Base-by-base conservation (phyloP, 2,888 invertebrate genomes). In the Megalurothrips usitatus region DNA sequence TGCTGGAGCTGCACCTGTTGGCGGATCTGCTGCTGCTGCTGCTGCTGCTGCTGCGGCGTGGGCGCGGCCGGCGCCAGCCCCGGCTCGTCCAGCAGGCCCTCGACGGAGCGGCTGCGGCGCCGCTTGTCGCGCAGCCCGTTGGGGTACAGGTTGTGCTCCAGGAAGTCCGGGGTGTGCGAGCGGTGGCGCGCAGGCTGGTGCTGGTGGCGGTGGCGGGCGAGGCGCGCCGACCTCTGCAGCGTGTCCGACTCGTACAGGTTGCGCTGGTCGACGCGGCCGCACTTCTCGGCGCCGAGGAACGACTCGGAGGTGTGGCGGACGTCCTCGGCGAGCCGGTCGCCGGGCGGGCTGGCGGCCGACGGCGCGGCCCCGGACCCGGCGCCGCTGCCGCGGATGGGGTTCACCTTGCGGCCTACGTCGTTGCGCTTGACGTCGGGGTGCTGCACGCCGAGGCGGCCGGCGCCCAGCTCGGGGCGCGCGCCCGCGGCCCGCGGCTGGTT, bases 171-270 rank as follows among this genome's bases (percentile, higher is more conserved):
- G 11, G 87, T 85, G 78, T 87, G 8, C 85, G 87, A 83, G 84
- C n/a, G n/a, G n/a, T n/a, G n/a, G n/a, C 87, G 68, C 58, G 58
- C 58, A 12, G 17, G 58, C 68, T 58, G 58, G 19, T 58, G 58
- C 19, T 17, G 58, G 58, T 58, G 58, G 2, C 68, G 90, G 23
- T 75, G 68, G 26, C 68, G 68, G 11, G 58, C 58, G 19, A 75
- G 3, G 8, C 68, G 68, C 68, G 68, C 23, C 8, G 68, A 75
- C 82, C 90, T 87, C 84, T 91, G 90, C 34, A 92, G 87, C 17
- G 91, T 90, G 82, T 92, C 90, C 0, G 93, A 91, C 86, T 93
- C 93, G 84, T 93, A 93, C 84, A 93, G 91, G 86, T 93, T 93
- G 86, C 92, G 91, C 84, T 92, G 89, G 85, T 93, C 93, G 80